Evolutionary conservation across 2,888 invertebrate species (phyloP).

Genomic region (Rambutsinella grinnellia): DNA sequence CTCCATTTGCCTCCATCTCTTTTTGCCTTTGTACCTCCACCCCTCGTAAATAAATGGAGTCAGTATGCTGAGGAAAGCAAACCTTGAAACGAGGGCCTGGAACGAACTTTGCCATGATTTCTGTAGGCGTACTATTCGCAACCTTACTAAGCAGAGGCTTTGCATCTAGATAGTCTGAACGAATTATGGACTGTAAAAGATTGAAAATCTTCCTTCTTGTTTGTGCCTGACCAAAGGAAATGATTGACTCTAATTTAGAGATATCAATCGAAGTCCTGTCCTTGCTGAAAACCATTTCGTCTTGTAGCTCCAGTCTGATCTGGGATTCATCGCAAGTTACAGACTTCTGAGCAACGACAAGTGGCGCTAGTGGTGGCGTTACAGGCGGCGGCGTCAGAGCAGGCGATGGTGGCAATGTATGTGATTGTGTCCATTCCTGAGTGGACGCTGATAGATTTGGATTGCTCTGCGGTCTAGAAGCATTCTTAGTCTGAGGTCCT

Average conservation of each 20-base stretch:
- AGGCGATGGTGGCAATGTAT: too few relatives aligned
- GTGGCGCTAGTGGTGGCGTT: too few relatives aligned
- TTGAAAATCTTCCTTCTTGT: constrained; percentile 1
- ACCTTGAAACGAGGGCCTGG: constrained; percentile 14
- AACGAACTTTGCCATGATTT: constrained; percentile 26
- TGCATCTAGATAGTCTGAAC: not conserved
- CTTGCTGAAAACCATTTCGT: too few relatives aligned
- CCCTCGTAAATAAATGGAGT: constrained; percentile 38
- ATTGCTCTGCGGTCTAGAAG: too few relatives aligned
- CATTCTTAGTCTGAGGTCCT: too few relatives aligned
- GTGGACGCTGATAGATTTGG: too few relatives aligned
- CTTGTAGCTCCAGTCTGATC: too few relatives aligned
- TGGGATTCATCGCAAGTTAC: too few relatives aligned
- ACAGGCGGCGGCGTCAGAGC: too few relatives aligned
- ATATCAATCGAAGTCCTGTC: too few relatives aligned
- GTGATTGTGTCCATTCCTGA: too few relatives aligned
- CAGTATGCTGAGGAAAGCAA: constrained; percentile 19
- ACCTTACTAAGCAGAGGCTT: constrained; percentile 2
- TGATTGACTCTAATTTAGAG: not conserved
- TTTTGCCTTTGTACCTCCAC: constrained; percentile 7
- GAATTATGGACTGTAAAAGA: constrained; percentile 1
- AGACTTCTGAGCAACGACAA: too few relatives aligned
- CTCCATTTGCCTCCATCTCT: not conserved
- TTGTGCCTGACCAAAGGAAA: not conserved
- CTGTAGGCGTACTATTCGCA: constrained; percentile 5